phyloP scores from a whole-genome alignment of 2,113 vertebrate genomes.

The Rattus norvegicus region DNA sequence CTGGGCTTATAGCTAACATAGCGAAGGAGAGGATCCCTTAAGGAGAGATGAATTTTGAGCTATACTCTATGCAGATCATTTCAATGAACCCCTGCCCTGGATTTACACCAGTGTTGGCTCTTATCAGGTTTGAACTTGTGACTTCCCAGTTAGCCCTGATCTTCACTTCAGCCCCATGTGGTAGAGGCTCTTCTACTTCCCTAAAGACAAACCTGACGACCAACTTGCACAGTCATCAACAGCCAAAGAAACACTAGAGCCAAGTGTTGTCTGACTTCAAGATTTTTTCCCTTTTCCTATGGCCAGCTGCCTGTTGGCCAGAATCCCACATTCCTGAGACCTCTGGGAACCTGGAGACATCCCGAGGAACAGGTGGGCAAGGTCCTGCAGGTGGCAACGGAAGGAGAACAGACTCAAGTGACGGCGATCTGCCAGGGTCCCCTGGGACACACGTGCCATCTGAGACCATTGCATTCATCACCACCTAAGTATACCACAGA shows the following conservation, averaged over 20 bases:
- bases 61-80: neutral
- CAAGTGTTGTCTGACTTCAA: neutral
- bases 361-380: neutral
- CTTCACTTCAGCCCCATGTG: neutral
- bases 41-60: neutral
- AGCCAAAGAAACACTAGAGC: neutral
- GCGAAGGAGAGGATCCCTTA: neutral
- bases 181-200: neutral
- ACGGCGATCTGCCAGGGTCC: neutral
- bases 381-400: neutral
- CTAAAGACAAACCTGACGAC: neutral
- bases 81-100: neutral
- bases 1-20: neutral
- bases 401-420: neutral
- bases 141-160: neutral
- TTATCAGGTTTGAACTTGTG: neutral
- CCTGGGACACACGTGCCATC: neutral
- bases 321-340: neutral
- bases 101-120: neutral
- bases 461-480: neutral
- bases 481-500: neutral
- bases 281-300: neutral
- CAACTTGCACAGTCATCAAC: neutral
- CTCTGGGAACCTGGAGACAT: neutral
- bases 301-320: conserved; percentile 10